Percentiles rank a stretch among this genome's conserved stretches.
Evolutionary conservation across 1,140 invertebrate species (phyloP).

Genomic region (Lysiphlebus fabarum): DNA sequence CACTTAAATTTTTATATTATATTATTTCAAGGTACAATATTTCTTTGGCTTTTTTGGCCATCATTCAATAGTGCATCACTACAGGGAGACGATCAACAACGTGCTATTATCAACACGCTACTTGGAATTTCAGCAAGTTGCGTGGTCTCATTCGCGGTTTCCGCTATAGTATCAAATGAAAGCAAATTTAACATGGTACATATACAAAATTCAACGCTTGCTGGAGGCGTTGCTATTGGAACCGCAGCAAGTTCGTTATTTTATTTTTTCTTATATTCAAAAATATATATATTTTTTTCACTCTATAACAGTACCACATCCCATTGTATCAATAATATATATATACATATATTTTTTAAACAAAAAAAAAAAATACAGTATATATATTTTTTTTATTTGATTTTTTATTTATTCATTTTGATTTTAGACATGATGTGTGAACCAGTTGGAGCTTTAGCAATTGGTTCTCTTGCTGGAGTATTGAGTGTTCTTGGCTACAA

Average conservation of each 20-base stretch:
- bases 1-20: background rate
- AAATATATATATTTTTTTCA: no score
- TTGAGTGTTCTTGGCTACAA: slow-evolving; percentile 84
- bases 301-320: background rate
- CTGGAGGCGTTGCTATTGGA: slow-evolving; percentile 70
- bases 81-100: slow-evolving; percentile 71
- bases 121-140: slow-evolving; percentile 80
- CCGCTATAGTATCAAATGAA: slow-evolving; percentile 71
- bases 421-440: slow-evolving; percentile 68
- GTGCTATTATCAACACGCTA: slow-evolving; percentile 92
- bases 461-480: slow-evolving; percentile 77
- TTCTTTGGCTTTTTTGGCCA: slow-evolving; percentile 95
- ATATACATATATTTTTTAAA: background rate
- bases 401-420: no score
- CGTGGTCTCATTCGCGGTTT: slow-evolving; percentile 80
- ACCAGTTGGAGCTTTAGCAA: slow-evolving; percentile 78
- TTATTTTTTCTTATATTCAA: background rate
- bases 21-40: slow-evolving; percentile 72
- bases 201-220: slow-evolving; percentile 86
- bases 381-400: background rate
- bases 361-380: no score
- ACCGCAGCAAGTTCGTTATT: slow-evolving; percentile 47
- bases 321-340: background rate
- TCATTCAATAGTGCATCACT: slow-evolving; percentile 87
- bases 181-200: slow-evolving; percentile 89